Evolutionary conservation across 2,797 vertebrate species (phyloP), one percentile per base, ranked within the genome.

Genomic region (Natrix natrix): DNA sequence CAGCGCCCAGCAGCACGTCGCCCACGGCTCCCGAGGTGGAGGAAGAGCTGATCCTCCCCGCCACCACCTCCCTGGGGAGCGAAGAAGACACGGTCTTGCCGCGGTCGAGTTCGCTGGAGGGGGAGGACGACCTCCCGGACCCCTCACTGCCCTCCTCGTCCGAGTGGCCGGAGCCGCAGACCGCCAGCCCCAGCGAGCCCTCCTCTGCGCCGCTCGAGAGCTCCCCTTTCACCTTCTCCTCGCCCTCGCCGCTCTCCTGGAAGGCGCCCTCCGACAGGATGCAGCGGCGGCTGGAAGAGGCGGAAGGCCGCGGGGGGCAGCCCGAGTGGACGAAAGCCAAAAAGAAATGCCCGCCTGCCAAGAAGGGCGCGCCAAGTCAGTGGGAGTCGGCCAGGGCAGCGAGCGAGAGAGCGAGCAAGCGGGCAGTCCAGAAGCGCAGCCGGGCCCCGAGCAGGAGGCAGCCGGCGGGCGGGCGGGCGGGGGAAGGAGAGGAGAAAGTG

Each of bases 361-460:
- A 95, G 48, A 96, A 91, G 86, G 92, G 48, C 24, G 91, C 24
- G 8, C 95, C 86, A 52, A 89, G 93, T 86, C 83, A 17, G 90
- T 94, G 56, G 89, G 91, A 66, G 8, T 22, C 56, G 1, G 14
- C 26, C 28, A 4, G 32, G 26, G 56, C 66, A 8, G n/a, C 7
- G 16, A 17, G 60, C 20, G 48, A 52, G 60, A 7, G 13, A 17
- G n/a, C 7, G 16, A 17, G 60, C 12, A 7, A 52, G 60, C 12
- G 13, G 24, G 26, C 37, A 2, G 56, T 8, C 8, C 4, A 2
- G 48, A 0, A 60, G 24, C 28, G 16, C 20, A 11, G 8, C 1
- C 14, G 1, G 57, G 17, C 10, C 10, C 22, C 1, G 48, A 5
- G 43, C 8, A 7, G 22, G 55, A 13, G 13, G 5, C 7, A 4